Evolutionary conservation across 2,888 invertebrate genomes (phyloP).

Genomic region (Saturnia pavonia): DNA sequence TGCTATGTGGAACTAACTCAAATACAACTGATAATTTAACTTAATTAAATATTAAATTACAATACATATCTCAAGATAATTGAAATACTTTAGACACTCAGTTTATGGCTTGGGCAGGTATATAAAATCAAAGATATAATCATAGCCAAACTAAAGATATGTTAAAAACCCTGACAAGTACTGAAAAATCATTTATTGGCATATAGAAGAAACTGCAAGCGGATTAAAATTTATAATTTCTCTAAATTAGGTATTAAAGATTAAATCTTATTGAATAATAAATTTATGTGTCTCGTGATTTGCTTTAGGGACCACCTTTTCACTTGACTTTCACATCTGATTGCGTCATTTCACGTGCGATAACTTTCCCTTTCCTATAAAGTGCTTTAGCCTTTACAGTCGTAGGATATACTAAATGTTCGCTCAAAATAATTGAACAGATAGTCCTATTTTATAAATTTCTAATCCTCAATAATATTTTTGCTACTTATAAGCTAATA

Average conservation of each 20-base stretch:
- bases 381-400: background rate
- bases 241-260: background rate
- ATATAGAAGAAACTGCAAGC: background rate
- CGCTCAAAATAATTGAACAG: background rate
- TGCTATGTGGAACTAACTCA: background rate
- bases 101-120: too few species aligned
- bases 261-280: background rate
- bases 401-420: background rate
- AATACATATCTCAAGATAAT: too few species aligned
- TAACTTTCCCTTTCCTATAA: background rate
- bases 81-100: too few species aligned
- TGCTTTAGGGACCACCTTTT: conserved; percentile 9
- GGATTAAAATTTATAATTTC: background rate
- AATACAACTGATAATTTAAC: background rate
- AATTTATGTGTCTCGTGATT: background rate
- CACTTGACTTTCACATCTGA: conserved; percentile 5
- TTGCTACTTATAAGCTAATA: too few species aligned
- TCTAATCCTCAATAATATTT: background rate
- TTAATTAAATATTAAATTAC: background rate
- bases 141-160: too few species aligned
- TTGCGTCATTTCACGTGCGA: conserved; percentile 3
- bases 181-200: too few species aligned
- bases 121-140: too few species aligned
- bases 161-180: too few species aligned
- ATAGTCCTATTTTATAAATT: background rate